Percentiles rank a stretch among this genome's conserved stretches.
phyloP scores from a whole-genome alignment of 2,113 vertebrate genomes.

The Saccopteryx bilineata region DNA sequence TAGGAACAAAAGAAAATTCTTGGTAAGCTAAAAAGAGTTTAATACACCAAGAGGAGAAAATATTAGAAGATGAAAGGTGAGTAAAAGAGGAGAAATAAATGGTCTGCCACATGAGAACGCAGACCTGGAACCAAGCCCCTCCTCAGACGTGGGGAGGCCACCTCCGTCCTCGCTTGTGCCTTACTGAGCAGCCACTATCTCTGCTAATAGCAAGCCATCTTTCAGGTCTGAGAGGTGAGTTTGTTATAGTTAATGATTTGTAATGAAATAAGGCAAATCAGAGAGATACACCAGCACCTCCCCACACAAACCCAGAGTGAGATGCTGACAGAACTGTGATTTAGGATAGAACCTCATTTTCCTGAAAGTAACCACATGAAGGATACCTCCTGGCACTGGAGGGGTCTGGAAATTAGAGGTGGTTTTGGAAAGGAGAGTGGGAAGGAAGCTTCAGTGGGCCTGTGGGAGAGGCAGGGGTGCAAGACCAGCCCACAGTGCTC shows the following conservation, averaged over 20 bases:
- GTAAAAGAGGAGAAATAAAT: not conserved
- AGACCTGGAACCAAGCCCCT: not conserved
- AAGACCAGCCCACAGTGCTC: not conserved
- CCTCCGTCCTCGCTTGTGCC: not conserved
- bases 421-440: not conserved
- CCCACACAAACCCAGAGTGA: not conserved
- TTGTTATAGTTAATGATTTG: not conserved
- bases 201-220: not conserved
- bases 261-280: not conserved
- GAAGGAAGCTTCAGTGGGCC: too few species aligned
- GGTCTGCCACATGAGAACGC: not conserved
- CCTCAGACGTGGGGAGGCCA: not conserved
- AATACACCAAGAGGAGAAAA: not conserved
- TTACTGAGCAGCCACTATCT: not conserved
- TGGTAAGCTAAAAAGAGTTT: not conserved
- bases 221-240: not conserved
- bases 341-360: not conserved
- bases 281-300: not conserved
- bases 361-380: not conserved
- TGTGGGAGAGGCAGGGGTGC: accelerated
- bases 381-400: not conserved
- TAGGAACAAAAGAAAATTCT: not conserved
- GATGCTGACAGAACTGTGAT: not conserved
- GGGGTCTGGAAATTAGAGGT: not conserved
- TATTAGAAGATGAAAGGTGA: not conserved